Percentiles rank a stretch among this genome's conserved stretches.
Evolutionary conservation across 2,113 vertebrate species (phyloP).

Genomic region (Pleuronectes platessa): DNA sequence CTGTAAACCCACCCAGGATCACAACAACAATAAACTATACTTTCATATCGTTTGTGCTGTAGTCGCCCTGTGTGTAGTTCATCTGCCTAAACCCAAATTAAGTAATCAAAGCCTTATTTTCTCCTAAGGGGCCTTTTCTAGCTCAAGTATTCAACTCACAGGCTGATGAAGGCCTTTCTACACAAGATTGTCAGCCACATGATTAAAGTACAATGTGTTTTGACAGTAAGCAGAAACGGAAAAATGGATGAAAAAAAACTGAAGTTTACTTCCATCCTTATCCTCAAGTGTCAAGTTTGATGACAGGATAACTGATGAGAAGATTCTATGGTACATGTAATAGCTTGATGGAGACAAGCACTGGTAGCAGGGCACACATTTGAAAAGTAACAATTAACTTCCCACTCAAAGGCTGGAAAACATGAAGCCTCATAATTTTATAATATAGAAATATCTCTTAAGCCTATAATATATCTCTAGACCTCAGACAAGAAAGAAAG

Average conservation of each 20-base stretch:
- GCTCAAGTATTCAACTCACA: constrained; percentile 5
- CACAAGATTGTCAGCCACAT: constrained; percentile 42
- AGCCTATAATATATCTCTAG: neutral
- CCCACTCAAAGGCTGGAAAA: constrained; percentile 1
- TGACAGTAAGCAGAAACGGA: constrained; percentile 39
- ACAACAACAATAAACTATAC: no score
- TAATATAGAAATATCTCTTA: neutral
- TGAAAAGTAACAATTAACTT: neutral
- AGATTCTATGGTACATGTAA: constrained; percentile 40
- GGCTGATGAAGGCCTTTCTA: constrained; percentile 39
- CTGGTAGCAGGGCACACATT: neutral
- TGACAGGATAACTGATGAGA: constrained; percentile 40
- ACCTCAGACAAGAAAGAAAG: neutral
- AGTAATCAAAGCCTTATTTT: constrained; percentile 7
- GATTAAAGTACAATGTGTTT: constrained; percentile 60
- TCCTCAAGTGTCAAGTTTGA: constrained; percentile 5
- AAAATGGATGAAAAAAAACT: constrained; percentile 14
- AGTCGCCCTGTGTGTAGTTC: neutral
- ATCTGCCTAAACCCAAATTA: neutral
- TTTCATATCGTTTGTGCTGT: neutral
- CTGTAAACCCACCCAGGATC: no score
- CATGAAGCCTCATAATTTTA: neutral
- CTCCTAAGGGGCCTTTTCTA: constrained; percentile 2
- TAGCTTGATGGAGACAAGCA: neutral
- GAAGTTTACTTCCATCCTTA: constrained; percentile 13